Percentiles rank a stretch among this genome's conserved stretches.
Conservation (phyloP, 2,797 vertebrate genomes). For the Sebastes ruberrimus region DNA sequence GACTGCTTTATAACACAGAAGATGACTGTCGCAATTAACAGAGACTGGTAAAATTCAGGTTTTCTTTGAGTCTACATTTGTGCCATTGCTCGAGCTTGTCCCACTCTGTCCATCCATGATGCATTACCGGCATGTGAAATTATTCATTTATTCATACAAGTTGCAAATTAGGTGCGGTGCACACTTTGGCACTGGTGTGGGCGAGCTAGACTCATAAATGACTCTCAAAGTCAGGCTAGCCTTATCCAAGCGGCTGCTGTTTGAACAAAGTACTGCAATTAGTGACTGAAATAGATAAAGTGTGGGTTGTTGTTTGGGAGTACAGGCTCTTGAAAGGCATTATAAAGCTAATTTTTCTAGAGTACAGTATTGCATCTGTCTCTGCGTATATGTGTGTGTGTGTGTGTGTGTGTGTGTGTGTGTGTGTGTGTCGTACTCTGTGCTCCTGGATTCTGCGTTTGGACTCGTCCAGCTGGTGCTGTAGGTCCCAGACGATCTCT, state of each 20-base stretch:
- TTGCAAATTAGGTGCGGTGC: constrained; percentile 60
- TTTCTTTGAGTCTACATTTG: constrained; percentile 29
- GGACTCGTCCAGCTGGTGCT: constrained; percentile 87
- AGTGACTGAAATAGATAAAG: constrained; percentile 55
- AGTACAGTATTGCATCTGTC: neutral
- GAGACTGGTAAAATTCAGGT: constrained; percentile 21
- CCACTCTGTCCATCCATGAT: constrained; percentile 23
- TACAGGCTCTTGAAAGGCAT: constrained; percentile 15
- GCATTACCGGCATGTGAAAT: constrained; percentile 45
- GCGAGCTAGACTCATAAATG: constrained; percentile 58
- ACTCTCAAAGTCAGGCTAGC: constrained; percentile 58
- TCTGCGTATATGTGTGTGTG: neutral
- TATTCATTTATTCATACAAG: constrained; percentile 71
- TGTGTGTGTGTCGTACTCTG: constrained; percentile 75
- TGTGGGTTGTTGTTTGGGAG: constrained; percentile 55
- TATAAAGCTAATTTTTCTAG: constrained; percentile 22
- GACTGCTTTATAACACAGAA: constrained; percentile 27
- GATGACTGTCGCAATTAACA: constrained; percentile 43
- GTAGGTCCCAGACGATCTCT: constrained; percentile 86
- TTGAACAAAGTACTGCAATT: constrained; percentile 63
- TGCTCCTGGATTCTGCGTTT: constrained; percentile 83
- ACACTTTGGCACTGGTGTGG: constrained; percentile 54
- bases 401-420: neutral
- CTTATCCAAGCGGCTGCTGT: constrained; percentile 49
- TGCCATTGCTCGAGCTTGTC: constrained; percentile 6